Evolutionary conservation across 2,888 invertebrate species (phyloP).

Genomic region (Leptinotarsa tumamoca): DNA sequence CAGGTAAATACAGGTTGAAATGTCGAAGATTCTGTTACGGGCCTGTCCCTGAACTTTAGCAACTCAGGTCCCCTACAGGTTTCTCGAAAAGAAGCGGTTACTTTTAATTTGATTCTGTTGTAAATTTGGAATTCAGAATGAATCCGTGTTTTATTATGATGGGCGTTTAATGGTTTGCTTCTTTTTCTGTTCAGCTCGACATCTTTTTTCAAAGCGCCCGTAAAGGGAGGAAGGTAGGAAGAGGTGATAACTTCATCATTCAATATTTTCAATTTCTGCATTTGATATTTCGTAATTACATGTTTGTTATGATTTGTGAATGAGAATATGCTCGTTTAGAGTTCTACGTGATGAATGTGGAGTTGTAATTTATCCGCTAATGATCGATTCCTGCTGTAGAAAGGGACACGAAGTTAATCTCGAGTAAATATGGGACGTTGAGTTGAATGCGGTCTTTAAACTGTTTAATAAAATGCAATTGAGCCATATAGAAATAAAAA

Average conservation of each 20-base stretch:
- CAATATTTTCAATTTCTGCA: conserved; percentile 20
- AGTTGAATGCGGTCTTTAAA: no score
- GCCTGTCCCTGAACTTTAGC: conserved; percentile 35
- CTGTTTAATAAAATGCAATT: no score
- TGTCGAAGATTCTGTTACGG: conserved; percentile 33
- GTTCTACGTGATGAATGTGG: background rate
- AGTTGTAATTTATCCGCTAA: background rate
- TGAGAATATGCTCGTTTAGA: conserved; percentile 2
- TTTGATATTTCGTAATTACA: conserved; percentile 11
- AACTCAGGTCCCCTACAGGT: conserved; percentile 36
- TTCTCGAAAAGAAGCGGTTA: conserved; percentile 41
- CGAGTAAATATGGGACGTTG: no score
- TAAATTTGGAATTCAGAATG: conserved; percentile 45
- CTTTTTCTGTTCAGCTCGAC: conserved; percentile 24
- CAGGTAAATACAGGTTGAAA: no score
- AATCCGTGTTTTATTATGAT: conserved; percentile 41
- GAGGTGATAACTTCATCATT: conserved; percentile 34
- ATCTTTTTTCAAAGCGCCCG: conserved; percentile 22
- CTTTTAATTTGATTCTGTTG: conserved; percentile 42
- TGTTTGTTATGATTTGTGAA: conserved; percentile 8
- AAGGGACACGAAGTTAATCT: no score
- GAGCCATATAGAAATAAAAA: no score
- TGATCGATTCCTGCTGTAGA: no score
- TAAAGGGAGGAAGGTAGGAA: conserved; percentile 21
- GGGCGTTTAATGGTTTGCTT: conserved; percentile 39